Evolutionary conservation across 1,140 invertebrate genomes (phyloP).

Genomic region (Drosophila pectinifera): DNA sequence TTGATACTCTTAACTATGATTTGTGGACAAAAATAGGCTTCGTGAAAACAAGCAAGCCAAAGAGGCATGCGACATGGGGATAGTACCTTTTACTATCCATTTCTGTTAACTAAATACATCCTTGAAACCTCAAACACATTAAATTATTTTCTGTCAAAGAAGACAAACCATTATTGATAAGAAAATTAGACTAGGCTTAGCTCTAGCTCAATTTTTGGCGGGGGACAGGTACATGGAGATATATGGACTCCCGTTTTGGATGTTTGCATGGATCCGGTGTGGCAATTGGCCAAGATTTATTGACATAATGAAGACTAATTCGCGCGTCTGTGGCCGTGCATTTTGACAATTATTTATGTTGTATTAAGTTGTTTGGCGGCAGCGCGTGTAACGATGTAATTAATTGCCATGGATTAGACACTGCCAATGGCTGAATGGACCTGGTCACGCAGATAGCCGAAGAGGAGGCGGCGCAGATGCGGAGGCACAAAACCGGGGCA

Average conservation of each 20-base stretch:
- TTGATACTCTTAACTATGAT: no score
- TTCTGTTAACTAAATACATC: background rate
- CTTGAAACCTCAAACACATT: background rate
- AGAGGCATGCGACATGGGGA: no score
- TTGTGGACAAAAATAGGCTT: no score
- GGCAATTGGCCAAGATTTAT: constrained; percentile 76
- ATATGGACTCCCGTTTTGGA: constrained; percentile 43
- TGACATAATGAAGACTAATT: constrained; percentile 83
- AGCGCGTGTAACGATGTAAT: constrained; percentile 67
- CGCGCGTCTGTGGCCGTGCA: constrained; percentile 59
- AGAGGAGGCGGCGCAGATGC: constrained; percentile 10
- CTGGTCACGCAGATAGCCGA: constrained; percentile 25
- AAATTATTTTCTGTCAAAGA: background rate
- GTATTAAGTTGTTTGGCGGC: constrained; percentile 69
- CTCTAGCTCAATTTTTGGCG: constrained; percentile 19
- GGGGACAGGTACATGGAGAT: constrained; percentile 34
- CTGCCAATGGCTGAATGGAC: constrained; percentile 28
- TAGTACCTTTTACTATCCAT: no score
- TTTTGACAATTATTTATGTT: constrained; percentile 78
- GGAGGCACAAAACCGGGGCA: constrained; percentile 40
- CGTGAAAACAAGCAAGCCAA: no score
- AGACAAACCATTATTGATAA: constrained; percentile 13
- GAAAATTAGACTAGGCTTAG: constrained; percentile 22
- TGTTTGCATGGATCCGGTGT: constrained; percentile 42
- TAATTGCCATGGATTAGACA: constrained; percentile 69